Base-by-base conservation (phyloP, 2,888 invertebrate genomes). In the Melinaea marsaeus region DNA sequence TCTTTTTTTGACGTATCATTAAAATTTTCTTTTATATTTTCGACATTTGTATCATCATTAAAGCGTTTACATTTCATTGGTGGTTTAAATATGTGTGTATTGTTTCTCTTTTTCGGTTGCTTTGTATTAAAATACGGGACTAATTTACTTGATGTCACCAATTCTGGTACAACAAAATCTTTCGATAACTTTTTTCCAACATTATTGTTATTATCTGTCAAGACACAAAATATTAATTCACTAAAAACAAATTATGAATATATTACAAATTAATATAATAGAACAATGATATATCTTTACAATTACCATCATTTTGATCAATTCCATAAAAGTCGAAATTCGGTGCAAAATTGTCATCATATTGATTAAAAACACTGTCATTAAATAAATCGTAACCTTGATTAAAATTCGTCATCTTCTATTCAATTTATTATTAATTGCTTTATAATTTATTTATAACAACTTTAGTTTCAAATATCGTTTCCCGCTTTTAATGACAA, bases 301-400 rank as follows among this genome's bases (percentile, higher is more conserved):
- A 9, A 3, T 13, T 22, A 55, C 7, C n/a, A n/a, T 37, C n/a
- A n/a, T 61, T 35, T 42, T 56, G 42, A 57, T 47, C 13, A 34
- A 34, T 13, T 13, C 45, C 55, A 13, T 60, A 51, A 32, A 32
- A 58, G 56, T 56, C 9, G 1, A 57, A 60, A 45, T 45, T 56
- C 32, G 47, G 55, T 47, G 72, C 75, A 58, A 79, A 78, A 75
- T 79, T 80, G 69, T 79, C 78, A 61, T 83, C 79, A 64, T 77
- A 82, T 61, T 77, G 79, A 71, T 71, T 77, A 6, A 79, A 81
- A 63, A 84, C 74, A 57, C 79, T 76, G 55, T 75, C 71, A 32
- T 69, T 68, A 51, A 76, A 70, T 66, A 63, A 73, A 75, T 67
- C 47, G 42, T 35, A 75, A 66, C 55, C 70, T 60, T 34, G 66